Evolutionary conservation across 2,797 vertebrate species (phyloP).

Genomic region (Nyctalus aviator): DNA sequence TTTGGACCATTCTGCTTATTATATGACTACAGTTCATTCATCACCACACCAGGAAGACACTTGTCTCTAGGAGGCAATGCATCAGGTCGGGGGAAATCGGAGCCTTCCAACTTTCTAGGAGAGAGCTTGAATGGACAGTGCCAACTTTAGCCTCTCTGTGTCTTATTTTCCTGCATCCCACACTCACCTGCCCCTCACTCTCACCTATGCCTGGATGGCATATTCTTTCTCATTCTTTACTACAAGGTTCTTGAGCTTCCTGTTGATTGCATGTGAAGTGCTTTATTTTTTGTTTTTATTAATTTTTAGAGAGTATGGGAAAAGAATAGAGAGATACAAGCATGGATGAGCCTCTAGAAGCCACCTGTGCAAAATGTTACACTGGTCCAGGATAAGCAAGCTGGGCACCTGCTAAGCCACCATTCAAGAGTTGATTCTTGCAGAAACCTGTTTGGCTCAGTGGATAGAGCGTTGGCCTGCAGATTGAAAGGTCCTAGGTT

Average conservation of each 20-base stretch:
- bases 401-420: not conserved
- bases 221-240: not conserved
- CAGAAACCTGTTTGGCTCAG: too few species aligned
- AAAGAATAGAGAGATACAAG: too few species aligned
- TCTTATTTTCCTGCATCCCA: not conserved
- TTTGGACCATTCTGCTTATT: not conserved
- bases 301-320: too few species aligned
- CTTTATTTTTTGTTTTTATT: not conserved
- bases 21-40: not conserved
- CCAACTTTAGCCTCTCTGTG: not conserved
- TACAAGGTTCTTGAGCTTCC: not conserved
- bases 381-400: not conserved
- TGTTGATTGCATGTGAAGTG: not conserved
- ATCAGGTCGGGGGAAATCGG: rapidly evolving
- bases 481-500: too few species aligned
- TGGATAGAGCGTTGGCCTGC: too few species aligned
- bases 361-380: not conserved
- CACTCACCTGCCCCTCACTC: not conserved
- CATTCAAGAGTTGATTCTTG: not conserved
- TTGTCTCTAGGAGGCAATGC: not conserved
- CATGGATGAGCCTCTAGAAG: not conserved
- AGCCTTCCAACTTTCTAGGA: not conserved
- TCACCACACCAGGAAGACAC: not conserved
- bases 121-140: not conserved
- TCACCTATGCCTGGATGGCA: not conserved